Conservation (phyloP, 2,888 invertebrate genomes). For the Campaea margaritaria region DNA sequence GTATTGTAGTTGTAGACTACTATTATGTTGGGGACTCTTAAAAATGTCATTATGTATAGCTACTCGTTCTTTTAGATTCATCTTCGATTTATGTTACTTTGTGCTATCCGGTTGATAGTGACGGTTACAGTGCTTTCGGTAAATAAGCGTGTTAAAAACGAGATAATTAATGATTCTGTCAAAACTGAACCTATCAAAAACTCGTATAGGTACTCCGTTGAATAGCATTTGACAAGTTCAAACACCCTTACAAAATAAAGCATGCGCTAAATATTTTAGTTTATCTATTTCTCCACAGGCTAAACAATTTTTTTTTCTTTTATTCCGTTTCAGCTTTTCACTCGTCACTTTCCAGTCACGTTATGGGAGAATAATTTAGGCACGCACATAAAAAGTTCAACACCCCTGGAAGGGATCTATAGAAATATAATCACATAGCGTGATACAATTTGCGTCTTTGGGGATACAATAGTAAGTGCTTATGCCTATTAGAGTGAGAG, state of each 20-base stretch:
- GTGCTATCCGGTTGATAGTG: no score
- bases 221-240: conserved; percentile 1
- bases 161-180: no score
- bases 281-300: neutral
- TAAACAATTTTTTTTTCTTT: neutral
- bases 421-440: conserved; percentile 36
- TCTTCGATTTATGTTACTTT: no score
- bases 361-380: conserved; percentile 36
- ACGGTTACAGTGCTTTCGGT: no score
- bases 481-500: conserved; percentile 49
- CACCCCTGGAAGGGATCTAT: conserved; percentile 40
- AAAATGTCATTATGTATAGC: no score
- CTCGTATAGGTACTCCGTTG: neutral
- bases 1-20: no score
- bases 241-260: neutral
- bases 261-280: neutral
- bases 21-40: no score
- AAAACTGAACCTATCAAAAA: neutral
- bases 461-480: conserved; percentile 49
- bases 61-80: no score
- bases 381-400: conserved; percentile 43
- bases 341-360: conserved; percentile 36
- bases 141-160: no score
- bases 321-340: conserved; percentile 17
- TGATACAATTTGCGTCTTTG: conserved; percentile 44